phyloP scores from a whole-genome alignment of 2,113 vertebrate species.

The Nothoprocta pentlandii region DNA sequence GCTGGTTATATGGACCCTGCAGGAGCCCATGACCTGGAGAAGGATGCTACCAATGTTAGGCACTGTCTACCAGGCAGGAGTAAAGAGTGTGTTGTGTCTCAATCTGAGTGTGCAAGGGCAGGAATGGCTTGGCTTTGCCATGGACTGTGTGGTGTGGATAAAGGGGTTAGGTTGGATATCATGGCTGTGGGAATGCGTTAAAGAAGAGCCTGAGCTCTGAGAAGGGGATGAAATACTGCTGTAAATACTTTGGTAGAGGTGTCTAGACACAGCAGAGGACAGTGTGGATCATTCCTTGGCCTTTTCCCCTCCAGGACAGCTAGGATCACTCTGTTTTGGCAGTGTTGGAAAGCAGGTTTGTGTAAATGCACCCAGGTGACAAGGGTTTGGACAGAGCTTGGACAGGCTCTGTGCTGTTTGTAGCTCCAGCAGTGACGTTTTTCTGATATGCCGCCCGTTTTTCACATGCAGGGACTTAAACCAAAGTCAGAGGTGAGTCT shows the following conservation, averaged over 20 bases:
- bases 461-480: neutral
- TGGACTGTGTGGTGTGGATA: neutral
- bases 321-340: neutral
- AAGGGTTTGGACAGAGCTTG: neutral
- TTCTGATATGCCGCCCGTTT: neutral
- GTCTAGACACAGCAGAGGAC: neutral
- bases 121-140: neutral
- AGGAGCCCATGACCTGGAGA: neutral
- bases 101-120: neutral
- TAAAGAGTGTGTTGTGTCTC: neutral
- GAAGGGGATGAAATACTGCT: neutral
- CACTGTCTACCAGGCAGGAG: neutral
- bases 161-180: neutral
- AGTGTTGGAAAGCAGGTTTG: neutral
- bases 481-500: neutral
- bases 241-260: neutral
- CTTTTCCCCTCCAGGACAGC: neutral
- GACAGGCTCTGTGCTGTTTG: neutral
- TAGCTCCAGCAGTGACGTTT: neutral
- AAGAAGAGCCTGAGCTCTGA: neutral
- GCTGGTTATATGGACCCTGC: neutral
- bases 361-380: neutral
- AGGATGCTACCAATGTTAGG: neutral
- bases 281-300: neutral
- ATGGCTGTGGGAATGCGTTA: neutral